phyloP scores from a whole-genome alignment of 2,797 vertebrate species.

The Babyrousa celebensis region DNA sequence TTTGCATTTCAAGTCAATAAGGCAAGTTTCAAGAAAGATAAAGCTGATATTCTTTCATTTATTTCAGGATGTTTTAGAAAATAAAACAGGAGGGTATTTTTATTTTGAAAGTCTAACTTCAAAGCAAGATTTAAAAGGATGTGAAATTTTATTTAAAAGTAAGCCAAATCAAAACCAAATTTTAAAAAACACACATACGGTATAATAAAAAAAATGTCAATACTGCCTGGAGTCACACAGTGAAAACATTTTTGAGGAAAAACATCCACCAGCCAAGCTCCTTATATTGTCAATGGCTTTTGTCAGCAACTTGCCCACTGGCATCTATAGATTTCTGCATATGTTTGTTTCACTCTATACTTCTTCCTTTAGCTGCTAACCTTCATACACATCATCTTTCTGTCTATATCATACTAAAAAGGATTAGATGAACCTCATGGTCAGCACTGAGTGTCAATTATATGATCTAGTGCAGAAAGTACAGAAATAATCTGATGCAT shows the following conservation, averaged over 20 bases:
- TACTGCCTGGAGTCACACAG: background rate
- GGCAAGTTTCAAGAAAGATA: background rate
- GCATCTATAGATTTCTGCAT: background rate
- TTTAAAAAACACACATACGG: background rate
- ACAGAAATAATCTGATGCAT: background rate
- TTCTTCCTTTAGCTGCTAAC: background rate
- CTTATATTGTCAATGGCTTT: background rate
- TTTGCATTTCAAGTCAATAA: background rate
- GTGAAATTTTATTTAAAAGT: conserved; percentile 39
- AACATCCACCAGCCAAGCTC: background rate
- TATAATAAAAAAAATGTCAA: conserved; percentile 53
- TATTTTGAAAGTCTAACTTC: conserved; percentile 35
- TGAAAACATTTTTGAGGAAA: conserved; percentile 14
- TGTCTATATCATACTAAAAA: background rate
- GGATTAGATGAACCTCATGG: background rate
- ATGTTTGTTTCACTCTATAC: background rate
- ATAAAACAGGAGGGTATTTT: conserved; percentile 35
- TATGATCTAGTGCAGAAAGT: background rate
- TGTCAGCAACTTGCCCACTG: background rate
- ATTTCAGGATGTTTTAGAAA: background rate
- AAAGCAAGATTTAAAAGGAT: conserved; percentile 38
- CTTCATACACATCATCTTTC: background rate
- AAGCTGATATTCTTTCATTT: background rate
- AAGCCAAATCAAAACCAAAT: conserved; percentile 14
- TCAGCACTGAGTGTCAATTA: background rate